Conservation (phyloP, 2,113 vertebrate genomes). For the Heteronetta atricapilla region DNA sequence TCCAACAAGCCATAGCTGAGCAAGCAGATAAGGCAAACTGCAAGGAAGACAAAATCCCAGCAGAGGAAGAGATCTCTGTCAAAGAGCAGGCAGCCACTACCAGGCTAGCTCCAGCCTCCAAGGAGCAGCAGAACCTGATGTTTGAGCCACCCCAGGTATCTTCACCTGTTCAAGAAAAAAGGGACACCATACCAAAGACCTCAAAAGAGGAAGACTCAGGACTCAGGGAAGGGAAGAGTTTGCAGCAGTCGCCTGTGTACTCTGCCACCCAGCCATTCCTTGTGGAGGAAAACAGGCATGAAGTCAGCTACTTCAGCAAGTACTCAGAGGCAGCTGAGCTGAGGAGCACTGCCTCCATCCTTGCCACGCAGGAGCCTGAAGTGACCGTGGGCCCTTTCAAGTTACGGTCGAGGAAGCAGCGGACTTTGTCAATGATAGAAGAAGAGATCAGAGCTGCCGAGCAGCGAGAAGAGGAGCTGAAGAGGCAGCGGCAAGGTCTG, state of each 20-base stretch:
- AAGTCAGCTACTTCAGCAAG: conserved; percentile 97
- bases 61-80: conserved; percentile 16
- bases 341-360: conserved; percentile 87
- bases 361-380: conserved; percentile 85
- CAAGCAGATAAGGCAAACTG: conserved; percentile 71
- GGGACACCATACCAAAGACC: conserved; percentile 79
- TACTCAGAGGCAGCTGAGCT: conserved; percentile 95
- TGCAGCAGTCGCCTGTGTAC: conserved; percentile 24
- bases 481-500: conserved; percentile 85
- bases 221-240: conserved; percentile 71
- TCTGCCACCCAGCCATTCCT: conserved; percentile 78
- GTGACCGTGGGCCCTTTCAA: conserved; percentile 90
- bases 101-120: background rate
- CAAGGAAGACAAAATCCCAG: background rate
- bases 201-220: conserved; percentile 62
- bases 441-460: conserved; percentile 98
- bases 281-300: conserved; percentile 80
- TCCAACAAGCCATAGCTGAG: conserved; percentile 90
- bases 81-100: conserved; percentile 24
- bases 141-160: conserved; percentile 83
- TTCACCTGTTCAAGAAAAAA: conserved; percentile 81
- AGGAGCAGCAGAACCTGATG: conserved; percentile 52
- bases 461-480: conserved; percentile 95
- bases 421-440: conserved; percentile 97
- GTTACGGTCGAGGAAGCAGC: conserved; percentile 93